Evolutionary conservation across 92 coral and sea anemone genomes (phyloP).

Genomic region (Anthopleura xanthogrammica): DNA sequence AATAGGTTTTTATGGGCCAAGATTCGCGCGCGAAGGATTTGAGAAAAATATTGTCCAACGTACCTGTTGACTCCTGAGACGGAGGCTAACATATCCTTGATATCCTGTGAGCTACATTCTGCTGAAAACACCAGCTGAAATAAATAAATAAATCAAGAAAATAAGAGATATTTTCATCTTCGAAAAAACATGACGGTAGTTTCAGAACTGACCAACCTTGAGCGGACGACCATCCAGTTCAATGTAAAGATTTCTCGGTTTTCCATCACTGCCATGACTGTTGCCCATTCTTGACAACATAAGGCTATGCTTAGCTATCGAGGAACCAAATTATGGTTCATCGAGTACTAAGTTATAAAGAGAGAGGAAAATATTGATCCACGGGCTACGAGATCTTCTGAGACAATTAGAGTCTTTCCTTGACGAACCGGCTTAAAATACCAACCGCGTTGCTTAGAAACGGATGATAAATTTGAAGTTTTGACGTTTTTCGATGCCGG

Average conservation of each 20-base stretch:
- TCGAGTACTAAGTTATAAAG: not conserved
- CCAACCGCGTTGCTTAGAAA: not conserved
- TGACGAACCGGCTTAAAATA: not conserved
- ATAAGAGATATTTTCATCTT: not conserved
- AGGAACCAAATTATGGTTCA: not conserved
- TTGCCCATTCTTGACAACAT: slow-evolving; percentile 30
- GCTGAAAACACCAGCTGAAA: slow-evolving; percentile 47
- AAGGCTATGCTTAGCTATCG: not conserved
- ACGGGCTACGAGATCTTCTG: not conserved
- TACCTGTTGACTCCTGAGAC: slow-evolving; percentile 57
- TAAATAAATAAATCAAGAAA: not conserved
- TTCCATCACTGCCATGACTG: not conserved
- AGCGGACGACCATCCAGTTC: slow-evolving; percentile 30
- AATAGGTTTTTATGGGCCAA: no score
- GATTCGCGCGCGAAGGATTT: no score
- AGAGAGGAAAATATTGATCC: not conserved
- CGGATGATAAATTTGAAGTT: not conserved
- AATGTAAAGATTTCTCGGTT: slow-evolving; percentile 21
- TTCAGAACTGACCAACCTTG: slow-evolving; percentile 2
- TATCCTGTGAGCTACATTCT: slow-evolving; percentile 54
- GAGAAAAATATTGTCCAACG: not conserved
- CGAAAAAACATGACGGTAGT: not conserved
- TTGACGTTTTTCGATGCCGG: not conserved
- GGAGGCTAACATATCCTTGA: slow-evolving; percentile 50
- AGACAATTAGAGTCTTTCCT: not conserved